A percentile compares a stretch with the other conserved stretches of the same genome.
phyloP scores from a whole-genome alignment of 2,113 vertebrate species.

The Numida meleagris region DNA sequence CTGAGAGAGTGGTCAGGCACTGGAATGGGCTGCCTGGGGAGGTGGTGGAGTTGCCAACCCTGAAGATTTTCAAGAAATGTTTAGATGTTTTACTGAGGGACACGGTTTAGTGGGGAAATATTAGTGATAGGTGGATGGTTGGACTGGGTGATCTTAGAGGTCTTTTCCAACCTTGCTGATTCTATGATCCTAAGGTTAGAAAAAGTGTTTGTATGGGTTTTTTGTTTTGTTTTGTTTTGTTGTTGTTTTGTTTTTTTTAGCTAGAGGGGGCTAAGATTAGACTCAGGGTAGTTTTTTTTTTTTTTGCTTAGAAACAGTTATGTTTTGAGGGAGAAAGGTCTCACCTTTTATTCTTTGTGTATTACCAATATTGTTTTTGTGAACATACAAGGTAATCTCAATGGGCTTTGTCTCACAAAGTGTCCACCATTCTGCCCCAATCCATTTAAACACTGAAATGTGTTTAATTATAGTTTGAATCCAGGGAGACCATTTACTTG shows the following conservation, averaged over 20 bases:
- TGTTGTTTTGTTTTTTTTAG: no score
- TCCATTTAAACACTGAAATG: slow-evolving; percentile 17
- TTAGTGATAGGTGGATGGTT: no score
- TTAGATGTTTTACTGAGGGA: no score
- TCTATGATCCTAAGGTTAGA: neutral
- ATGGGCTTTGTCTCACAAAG: neutral
- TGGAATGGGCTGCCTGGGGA: no score
- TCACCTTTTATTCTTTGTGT: neutral
- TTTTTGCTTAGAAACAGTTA: neutral
- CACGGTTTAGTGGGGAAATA: no score
- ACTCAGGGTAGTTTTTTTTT: neutral
- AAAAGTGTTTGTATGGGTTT: neutral
- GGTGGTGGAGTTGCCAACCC: no score
- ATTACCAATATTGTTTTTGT: neutral
- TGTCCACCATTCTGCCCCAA: neutral
- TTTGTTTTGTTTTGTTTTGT: no score
- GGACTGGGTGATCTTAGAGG: no score
- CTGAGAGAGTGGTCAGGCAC: no score
- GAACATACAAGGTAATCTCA: neutral
- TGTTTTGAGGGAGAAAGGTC: neutral
- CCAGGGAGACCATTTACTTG: slow-evolving; percentile 46
- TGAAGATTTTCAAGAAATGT: no score
- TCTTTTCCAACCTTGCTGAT: no score
- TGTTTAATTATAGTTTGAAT: slow-evolving; percentile 46
- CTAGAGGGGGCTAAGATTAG: neutral